These are phyloP conservation scores for Artibeus lituratus DNA, from an alignment of 2,797 vertebrate genomes.

Conservation along the genomic window DNA sequence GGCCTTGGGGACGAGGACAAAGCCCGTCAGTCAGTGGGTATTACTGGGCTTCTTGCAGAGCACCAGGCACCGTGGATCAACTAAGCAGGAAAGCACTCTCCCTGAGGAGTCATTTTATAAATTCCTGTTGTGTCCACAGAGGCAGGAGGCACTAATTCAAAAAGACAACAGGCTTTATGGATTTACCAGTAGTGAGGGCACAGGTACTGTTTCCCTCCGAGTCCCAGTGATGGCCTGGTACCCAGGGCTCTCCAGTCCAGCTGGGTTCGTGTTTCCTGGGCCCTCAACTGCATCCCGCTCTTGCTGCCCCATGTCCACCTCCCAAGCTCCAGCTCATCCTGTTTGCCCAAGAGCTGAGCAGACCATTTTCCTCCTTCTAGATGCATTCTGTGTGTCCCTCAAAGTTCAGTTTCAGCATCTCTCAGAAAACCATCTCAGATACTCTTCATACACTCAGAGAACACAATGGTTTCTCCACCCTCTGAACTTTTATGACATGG, in stretches of 20 bases:
- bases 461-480: neutral
- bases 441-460: neutral
- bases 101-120: conserved; percentile 22
- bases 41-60: neutral
- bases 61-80: neutral
- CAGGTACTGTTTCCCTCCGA: neutral
- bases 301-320: neutral
- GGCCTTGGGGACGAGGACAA: neutral
- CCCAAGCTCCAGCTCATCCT: neutral
- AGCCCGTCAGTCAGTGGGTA: neutral
- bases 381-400: neutral
- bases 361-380: neutral
- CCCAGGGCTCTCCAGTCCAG: neutral
- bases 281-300: neutral
- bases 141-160: neutral
- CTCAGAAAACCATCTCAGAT: neutral
- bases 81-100: conserved; percentile 40
- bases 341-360: neutral
- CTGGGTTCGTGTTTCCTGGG: neutral
- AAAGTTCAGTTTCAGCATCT: neutral
- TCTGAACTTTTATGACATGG: neutral
- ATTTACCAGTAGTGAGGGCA: neutral
- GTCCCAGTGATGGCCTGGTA: neutral
- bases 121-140: conserved; percentile 1
- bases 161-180: conserved; percentile 12